Conservation (phyloP, 2,113 vertebrate genomes). For the Triplophysa dalaica region DNA sequence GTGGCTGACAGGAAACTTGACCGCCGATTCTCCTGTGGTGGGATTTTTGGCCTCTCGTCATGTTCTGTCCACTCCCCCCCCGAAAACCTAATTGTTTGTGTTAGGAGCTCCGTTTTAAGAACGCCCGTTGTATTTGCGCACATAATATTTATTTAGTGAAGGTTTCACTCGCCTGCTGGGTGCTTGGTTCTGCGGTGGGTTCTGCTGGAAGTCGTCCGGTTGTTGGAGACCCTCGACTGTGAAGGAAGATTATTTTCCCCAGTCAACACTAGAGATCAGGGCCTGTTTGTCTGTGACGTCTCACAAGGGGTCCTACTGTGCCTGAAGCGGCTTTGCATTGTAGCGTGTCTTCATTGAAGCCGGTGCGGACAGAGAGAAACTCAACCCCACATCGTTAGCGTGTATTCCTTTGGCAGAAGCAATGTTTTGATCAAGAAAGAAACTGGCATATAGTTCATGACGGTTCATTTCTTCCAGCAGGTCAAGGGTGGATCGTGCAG, state of each 20-base stretch:
- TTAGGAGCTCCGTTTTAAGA: conserved; percentile 57
- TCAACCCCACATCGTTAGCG: conserved; percentile 2
- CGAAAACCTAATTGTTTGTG: conserved; percentile 61
- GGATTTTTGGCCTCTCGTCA: conserved; percentile 59
- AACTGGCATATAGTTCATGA: background rate
- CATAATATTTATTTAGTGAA: conserved; percentile 65
- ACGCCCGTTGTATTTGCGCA: conserved; percentile 56
- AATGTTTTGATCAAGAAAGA: background rate
- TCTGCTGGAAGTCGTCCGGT: conserved; percentile 53
- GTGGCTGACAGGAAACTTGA: conserved; percentile 60
- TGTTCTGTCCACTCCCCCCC: conserved; percentile 63
- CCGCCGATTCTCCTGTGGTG: conserved; percentile 56
- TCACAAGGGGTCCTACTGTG: conserved; percentile 40
- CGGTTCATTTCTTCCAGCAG: conserved; percentile 58
- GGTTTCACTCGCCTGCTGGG: conserved; percentile 57
- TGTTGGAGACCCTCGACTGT: conserved; percentile 54
- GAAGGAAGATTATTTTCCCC: conserved; percentile 42
- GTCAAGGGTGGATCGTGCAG: conserved; percentile 78
- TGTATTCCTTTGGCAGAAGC: conserved; percentile 13
- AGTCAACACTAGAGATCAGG: conserved; percentile 40
- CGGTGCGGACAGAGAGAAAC: conserved; percentile 17
- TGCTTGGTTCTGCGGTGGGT: conserved; percentile 55
- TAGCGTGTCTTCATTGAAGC: conserved; percentile 18
- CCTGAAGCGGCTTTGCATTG: background rate
- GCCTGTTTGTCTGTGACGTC: background rate